phyloP scores from a whole-genome alignment of 2,797 vertebrate genomes.

The Falco cherrug region DNA sequence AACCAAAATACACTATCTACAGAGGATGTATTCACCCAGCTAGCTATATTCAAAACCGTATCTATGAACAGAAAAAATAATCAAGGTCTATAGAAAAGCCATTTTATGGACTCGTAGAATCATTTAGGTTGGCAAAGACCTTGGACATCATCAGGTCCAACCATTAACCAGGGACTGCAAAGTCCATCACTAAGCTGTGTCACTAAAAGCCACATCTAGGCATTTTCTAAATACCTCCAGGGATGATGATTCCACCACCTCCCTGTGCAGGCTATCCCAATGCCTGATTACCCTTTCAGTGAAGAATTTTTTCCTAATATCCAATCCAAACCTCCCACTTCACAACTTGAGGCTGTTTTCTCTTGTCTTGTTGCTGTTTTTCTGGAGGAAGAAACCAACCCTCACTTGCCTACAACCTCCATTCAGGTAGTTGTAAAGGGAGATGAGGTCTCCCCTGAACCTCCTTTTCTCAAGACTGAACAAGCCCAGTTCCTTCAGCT shows the following conservation, averaged over 20 bases:
- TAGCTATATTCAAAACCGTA: neutral
- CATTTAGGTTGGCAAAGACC: neutral
- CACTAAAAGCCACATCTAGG: neutral
- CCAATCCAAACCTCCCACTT: neutral
- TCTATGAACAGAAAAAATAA: neutral
- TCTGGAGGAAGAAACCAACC: neutral
- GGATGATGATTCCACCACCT: neutral
- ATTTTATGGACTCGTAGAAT: neutral
- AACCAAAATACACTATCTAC: neutral
- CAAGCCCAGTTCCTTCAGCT: rapidly evolving
- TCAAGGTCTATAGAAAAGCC: neutral
- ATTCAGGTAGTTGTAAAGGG: neutral
- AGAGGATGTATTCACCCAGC: neutral
- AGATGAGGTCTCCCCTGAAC: neutral
- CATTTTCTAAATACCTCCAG: neutral
- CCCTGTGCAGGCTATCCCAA: neutral
- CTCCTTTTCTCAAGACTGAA: neutral
- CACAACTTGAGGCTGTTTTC: neutral
- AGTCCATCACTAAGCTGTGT: neutral
- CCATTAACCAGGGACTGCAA: neutral
- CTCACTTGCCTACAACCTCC: neutral
- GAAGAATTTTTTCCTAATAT: neutral
- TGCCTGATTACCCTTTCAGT: neutral
- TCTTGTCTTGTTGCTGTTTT: neutral
- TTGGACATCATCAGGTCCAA: neutral